phyloP scores from a whole-genome alignment of 2,797 vertebrate species.

The Anolis apletophallus region DNA sequence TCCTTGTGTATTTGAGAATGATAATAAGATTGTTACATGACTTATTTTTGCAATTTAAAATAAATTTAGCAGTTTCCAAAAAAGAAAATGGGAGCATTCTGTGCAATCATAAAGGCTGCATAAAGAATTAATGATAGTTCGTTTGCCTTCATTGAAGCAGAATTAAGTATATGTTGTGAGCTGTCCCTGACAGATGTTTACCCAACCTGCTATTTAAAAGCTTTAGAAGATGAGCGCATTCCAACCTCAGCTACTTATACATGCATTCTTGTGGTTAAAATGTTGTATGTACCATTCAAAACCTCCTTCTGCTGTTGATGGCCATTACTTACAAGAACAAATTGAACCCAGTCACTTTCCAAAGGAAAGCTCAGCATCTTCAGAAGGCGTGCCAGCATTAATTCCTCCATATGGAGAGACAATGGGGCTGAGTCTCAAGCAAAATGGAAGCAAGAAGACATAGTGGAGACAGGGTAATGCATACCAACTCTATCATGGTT shows the following conservation, averaged over 20 bases:
- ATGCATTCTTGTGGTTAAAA: slow-evolving; percentile 22
- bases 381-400: neutral
- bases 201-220: slow-evolving; percentile 31
- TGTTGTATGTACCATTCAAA: slow-evolving; percentile 1
- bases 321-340: neutral
- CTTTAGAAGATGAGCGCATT: slow-evolving; percentile 28
- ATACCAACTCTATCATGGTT: neutral
- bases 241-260: neutral
- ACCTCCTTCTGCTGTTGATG: neutral
- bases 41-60: too few species aligned
- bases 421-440: neutral
- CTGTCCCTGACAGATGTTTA: slow-evolving; percentile 31
- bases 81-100: neutral
- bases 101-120: neutral
- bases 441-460: neutral
- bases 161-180: slow-evolving; percentile 34
- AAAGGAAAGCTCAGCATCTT: neutral
- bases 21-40: too few species aligned
- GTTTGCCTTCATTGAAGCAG: slow-evolving; percentile 24
- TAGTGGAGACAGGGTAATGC: neutral
- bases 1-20: too few species aligned
- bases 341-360: neutral
- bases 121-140: slow-evolving; percentile 33
- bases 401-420: neutral
- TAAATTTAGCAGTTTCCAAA: too few species aligned